Conservation (phyloP, 2,113 vertebrate genomes). For the Galemys pyrenaicus region DNA sequence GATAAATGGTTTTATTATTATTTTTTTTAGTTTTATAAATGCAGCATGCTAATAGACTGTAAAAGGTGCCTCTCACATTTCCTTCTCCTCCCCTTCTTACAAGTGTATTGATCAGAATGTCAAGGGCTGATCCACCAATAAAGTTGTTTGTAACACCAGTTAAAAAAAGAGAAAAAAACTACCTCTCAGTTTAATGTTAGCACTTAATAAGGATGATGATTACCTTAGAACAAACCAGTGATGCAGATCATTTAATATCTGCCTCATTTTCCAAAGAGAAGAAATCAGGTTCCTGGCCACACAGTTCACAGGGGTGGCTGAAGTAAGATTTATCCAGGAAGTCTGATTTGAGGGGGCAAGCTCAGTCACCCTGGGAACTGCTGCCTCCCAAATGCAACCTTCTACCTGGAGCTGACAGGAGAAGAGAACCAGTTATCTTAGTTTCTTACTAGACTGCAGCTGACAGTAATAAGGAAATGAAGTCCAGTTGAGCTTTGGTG, state of each 20-base stretch:
- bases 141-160: background rate
- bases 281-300: background rate
- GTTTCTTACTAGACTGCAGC: background rate
- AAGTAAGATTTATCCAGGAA: background rate
- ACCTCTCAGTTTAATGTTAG: background rate
- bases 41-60: background rate
- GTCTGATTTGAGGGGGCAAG: background rate
- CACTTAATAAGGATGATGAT: background rate
- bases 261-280: background rate
- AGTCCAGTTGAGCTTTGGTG: background rate
- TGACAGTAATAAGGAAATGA: background rate
- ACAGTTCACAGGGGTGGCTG: background rate
- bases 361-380: no score
- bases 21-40: background rate
- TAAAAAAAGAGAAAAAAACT: background rate
- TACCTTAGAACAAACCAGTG: background rate
- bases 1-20: background rate
- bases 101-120: background rate
- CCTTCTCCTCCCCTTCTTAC: background rate
- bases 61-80: background rate
- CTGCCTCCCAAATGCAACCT: fast-evolving
- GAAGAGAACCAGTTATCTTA: background rate
- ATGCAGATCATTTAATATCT: no score
- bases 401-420: background rate
- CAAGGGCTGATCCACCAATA: no score